These are phyloP conservation scores for Discoglossus pictus DNA, from an alignment of 2,797 vertebrate genomes.

Conservation along the genomic window DNA sequence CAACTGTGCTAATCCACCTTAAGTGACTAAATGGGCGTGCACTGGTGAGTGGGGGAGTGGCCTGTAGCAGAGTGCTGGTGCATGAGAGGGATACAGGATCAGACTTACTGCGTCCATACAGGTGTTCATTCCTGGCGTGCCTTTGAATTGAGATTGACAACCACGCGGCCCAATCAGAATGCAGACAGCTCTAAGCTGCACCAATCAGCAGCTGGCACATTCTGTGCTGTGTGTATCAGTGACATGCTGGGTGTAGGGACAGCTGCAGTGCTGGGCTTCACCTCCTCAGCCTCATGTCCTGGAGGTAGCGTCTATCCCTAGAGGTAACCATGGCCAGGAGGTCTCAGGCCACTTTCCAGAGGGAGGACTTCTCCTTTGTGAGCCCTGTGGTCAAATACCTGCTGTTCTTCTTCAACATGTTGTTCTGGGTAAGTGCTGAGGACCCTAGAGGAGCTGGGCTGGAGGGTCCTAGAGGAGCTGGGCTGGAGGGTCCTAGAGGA, in stretches of 20 bases:
- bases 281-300: neutral
- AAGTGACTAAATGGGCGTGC: too few species aligned
- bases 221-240: neutral
- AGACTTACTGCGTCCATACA: constrained; percentile 30
- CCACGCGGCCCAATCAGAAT: neutral
- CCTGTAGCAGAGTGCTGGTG: too few species aligned
- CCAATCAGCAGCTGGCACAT: constrained; percentile 27
- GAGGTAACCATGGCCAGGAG: constrained; percentile 63
- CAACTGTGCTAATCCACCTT: too few species aligned
- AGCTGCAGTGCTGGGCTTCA: neutral
- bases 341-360: constrained; percentile 39
- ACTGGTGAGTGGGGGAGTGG: too few species aligned
- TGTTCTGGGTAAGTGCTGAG: constrained; percentile 89
- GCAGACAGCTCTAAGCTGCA: too few species aligned
- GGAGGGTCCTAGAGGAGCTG: too few species aligned
- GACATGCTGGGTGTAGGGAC: neutral
- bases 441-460: too few species aligned
- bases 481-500: too few species aligned
- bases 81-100: too few species aligned
- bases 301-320: neutral
- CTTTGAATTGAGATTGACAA: constrained; percentile 16
- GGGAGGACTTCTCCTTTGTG: constrained; percentile 78
- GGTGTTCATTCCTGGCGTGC: constrained; percentile 36
- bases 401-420: constrained; percentile 85
- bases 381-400: constrained; percentile 85